Evolutionary conservation across 23 tunicate genomes (phyloP), one percentile per base, ranked within the genome.

Genomic region (Trididemnum miniatum): DNA sequence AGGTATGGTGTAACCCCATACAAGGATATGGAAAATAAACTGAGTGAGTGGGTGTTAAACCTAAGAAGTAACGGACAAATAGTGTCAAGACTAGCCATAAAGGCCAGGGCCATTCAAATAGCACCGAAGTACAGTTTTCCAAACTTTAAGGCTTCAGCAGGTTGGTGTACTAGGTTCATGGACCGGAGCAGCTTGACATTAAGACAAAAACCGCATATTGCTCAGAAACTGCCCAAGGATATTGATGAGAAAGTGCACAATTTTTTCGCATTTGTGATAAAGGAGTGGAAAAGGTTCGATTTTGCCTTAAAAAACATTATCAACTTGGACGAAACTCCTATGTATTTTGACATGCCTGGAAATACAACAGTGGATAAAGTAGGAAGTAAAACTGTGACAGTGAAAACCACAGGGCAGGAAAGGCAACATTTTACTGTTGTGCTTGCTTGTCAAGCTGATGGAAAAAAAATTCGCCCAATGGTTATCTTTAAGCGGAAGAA

Each of bases 311-410:
- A 52, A 62, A n/a, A 37, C 24, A 80, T 80, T 3, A 31, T 28
- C 84, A 78, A 78, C 82, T 59, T 78, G 82, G 82, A 78, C 25
- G 82, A 78, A 78, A 78, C 82, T 20, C 82, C 82, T 2, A 78
- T 78, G 82, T 59, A 28, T 78, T 78, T 78, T 31, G 82, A 78
- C 82, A 59, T 78, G 73, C 72, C 82, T 3, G 69, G 73, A 51
- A 78, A 78, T 30, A 78, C 35, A 29, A 78, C 82, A 59, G 35
- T 78, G 15, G 37, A 78, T 31, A 57, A 5, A 59, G 36, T 24
- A 59, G 82, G 82, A 51, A 57, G 36, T 27, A 59, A 59, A 59
- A 78, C 82, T 24, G 73, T 59, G 18, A 2, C 35, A 59, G 36
- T 78, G 36, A 78, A 59, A 59, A 78, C 82, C 35, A 57, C 82